Conservation (phyloP, 2,797 vertebrate species). For the Gambelia wislizenii region DNA sequence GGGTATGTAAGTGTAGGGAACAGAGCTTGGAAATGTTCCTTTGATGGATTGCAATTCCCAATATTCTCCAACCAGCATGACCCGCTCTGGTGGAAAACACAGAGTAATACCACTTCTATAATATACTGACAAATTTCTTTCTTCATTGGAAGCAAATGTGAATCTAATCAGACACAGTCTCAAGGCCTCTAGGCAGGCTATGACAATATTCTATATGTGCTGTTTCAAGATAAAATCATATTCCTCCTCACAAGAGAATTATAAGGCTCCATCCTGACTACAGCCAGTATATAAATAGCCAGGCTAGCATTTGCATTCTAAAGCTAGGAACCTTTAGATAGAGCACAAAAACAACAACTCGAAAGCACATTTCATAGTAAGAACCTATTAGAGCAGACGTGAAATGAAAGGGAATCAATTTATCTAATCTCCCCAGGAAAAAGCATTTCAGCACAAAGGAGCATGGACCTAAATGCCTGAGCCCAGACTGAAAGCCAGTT, state of each 20-base stretch:
- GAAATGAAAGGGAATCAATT: slow-evolving; percentile 72
- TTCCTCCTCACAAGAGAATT: slow-evolving; percentile 43
- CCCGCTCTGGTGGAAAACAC: not conserved
- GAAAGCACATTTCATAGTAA: slow-evolving; percentile 59
- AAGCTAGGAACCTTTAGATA: slow-evolving; percentile 44
- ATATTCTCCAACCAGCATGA: no score
- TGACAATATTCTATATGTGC: slow-evolving; percentile 43
- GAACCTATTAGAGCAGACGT: slow-evolving; percentile 52
- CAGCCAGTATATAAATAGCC: slow-evolving; percentile 46
- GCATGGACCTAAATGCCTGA: slow-evolving; percentile 60
- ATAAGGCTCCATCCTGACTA: slow-evolving; percentile 47
- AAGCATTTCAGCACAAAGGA: slow-evolving; percentile 66
- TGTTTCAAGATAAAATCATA: slow-evolving; percentile 39
- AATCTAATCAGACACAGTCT: slow-evolving; percentile 20
- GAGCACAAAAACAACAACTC: slow-evolving; percentile 61
- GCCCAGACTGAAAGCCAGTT: slow-evolving; percentile 57
- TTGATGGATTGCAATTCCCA: no score
- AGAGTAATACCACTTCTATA: not conserved
- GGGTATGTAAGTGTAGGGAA: no score
- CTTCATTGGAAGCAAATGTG: slow-evolving; percentile 7
- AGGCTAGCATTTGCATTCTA: slow-evolving; percentile 21
- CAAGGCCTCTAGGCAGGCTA: not conserved
- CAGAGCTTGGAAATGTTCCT: no score
- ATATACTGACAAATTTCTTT: not conserved
- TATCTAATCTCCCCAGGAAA: slow-evolving; percentile 71